phyloP scores from a whole-genome alignment of 2,113 vertebrate genomes.

The Misgurnus anguillicaudatus region DNA sequence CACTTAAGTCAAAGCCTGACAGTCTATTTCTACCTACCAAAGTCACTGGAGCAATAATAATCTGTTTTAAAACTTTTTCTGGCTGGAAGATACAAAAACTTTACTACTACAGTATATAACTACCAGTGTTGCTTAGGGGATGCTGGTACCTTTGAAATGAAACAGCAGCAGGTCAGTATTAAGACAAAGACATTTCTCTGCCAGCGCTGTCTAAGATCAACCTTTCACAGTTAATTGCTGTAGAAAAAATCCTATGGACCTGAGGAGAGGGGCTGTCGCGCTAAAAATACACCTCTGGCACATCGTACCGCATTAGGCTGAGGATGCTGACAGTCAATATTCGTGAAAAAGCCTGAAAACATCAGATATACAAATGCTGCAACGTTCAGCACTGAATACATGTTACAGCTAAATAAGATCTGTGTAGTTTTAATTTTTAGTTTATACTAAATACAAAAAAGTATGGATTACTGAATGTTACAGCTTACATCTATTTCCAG shows the following conservation, averaged over 20 bases:
- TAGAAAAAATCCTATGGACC: slow-evolving; percentile 46
- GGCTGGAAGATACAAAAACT: slow-evolving; percentile 10
- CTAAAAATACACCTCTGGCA: slow-evolving; percentile 36
- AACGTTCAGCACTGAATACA: background rate
- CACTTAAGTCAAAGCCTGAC: background rate
- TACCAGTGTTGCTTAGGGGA: slow-evolving; percentile 38
- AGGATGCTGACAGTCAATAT: slow-evolving; percentile 16
- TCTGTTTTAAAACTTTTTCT: slow-evolving; percentile 8
- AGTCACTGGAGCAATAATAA: background rate
- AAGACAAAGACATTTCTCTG: slow-evolving; percentile 33
- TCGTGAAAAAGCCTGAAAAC: slow-evolving; percentile 10
- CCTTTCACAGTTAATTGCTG: slow-evolving; percentile 48
- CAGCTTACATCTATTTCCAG: slow-evolving; percentile 11
- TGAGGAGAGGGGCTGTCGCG: slow-evolving; percentile 26
- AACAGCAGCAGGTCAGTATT: slow-evolving; percentile 35
- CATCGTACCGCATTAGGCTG: slow-evolving; percentile 28
- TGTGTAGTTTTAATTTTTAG: background rate
- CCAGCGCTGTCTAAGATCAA: slow-evolving; percentile 47
- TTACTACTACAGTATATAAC: slow-evolving; percentile 30
- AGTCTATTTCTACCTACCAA: background rate
- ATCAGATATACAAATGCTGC: background rate
- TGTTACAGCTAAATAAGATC: background rate
- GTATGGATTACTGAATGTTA: slow-evolving; percentile 4
- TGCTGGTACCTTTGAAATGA: slow-evolving; percentile 50
- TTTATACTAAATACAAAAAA: too few relatives aligned